Conservation (phyloP, 2,888 invertebrate species). For the Steromphala cineraria region DNA sequence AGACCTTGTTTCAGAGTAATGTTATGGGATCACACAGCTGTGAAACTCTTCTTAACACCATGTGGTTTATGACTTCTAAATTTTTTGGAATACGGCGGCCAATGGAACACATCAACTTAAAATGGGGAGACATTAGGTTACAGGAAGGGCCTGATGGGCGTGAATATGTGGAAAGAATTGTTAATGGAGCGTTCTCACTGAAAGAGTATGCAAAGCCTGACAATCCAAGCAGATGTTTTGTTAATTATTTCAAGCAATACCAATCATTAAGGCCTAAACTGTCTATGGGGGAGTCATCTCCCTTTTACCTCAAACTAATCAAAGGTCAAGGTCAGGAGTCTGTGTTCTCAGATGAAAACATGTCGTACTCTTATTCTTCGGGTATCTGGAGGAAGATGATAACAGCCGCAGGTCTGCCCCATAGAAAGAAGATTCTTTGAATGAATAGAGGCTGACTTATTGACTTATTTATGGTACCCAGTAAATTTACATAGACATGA, state of each 20-base stretch:
- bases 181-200: background rate
- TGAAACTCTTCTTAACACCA: background rate
- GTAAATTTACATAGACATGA: too few relatives aligned
- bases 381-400: background rate
- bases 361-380: background rate
- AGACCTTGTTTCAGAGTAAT: background rate
- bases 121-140: constrained; percentile 6
- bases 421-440: background rate
- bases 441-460: background rate
- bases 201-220: background rate
- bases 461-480: too few relatives aligned
- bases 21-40: background rate
- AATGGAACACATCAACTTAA: background rate
- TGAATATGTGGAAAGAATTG: background rate
- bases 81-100: background rate
- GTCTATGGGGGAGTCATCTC: background rate
- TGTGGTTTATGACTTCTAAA: constrained; percentile 11
- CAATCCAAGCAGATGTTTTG: background rate
- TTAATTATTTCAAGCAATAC: background rate
- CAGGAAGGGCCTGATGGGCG: background rate
- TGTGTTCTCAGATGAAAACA: background rate
- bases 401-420: background rate
- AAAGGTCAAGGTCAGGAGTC: background rate
- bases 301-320: background rate
- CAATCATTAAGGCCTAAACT: background rate